Base-by-base conservation (phyloP, 1,140 invertebrate species). In the Ptiloglossa arizonensis region DNA sequence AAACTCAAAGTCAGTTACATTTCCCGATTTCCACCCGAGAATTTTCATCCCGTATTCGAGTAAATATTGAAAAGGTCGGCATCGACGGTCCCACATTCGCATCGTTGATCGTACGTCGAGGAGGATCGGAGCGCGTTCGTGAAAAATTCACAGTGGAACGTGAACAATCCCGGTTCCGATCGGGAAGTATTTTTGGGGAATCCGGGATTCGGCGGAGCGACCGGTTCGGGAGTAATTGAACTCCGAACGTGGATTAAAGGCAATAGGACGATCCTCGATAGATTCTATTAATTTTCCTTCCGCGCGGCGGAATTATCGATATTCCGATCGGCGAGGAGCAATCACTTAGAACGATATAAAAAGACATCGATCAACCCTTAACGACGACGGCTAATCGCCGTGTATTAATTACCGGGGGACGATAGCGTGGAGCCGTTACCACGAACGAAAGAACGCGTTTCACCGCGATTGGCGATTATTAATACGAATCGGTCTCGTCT, bases 131-230 rank as follows among this genome's bases (percentile, higher is more conserved):
- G n/a, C n/a, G n/a, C n/a, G n/a, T n/a, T n/a, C n/a, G n/a, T n/a
- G n/a, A n/a, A n/a, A n/a, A n/a, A n/a, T n/a, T n/a, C n/a, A n/a
- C n/a, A n/a, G n/a, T n/a, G n/a, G n/a, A n/a, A n/a, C n/a, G n/a
- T n/a, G n/a, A n/a, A n/a, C n/a, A 83, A 83, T 80, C 80, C 79
- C 79, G 75, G 76, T 74, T 57, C n/a, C 77, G 41, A 27, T 54
- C 50, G 69, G 17, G 66, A 73, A 78, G 67, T 85, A 85, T 85
- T 84, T 84, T 69, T 22, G 48, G 48, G 63, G 32, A 71, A 76
- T 68, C 63, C 66, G 32, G 48, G 63, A 59, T 44, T 59, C 41
- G 62, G 41, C 69, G 46, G 56, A 60, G 72, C 41, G 57, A 17
- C n/a, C 35, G 15, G 32, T 84, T 79, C 44, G 54, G 59, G 66